Evolutionary conservation across 2,113 vertebrate species (phyloP).

Genomic region (Etia nguti): DNA sequence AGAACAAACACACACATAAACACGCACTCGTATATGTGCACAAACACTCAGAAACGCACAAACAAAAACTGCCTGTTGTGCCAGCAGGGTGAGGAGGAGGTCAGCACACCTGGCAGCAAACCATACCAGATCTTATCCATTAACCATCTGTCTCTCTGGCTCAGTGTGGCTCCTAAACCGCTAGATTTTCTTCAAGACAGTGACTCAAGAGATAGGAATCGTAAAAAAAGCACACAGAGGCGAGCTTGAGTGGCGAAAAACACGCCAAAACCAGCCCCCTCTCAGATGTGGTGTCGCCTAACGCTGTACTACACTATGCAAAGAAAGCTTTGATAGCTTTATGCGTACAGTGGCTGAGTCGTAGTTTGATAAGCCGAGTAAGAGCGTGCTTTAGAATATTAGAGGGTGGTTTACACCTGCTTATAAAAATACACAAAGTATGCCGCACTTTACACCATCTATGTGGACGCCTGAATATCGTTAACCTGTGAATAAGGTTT

Average conservation of each 20-base stretch:
- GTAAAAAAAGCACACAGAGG: not conserved
- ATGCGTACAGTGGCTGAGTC: not conserved
- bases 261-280: not conserved
- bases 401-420: not conserved
- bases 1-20: not conserved
- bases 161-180: slow-evolving; percentile 4
- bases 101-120: slow-evolving; percentile 60
- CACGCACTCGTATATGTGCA: not conserved
- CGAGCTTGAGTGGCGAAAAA: not conserved
- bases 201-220: not conserved
- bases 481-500: no score
- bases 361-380: not conserved
- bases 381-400: not conserved
- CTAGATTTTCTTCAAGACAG: not conserved
- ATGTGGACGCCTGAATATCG: not conserved
- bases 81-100: slow-evolving; percentile 46
- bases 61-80: not conserved
- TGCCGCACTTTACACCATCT: not conserved
- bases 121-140: slow-evolving; percentile 48
- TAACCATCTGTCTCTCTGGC: slow-evolving; percentile 57
- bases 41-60: not conserved
- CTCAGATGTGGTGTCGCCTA: not conserved
- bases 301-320: not conserved
- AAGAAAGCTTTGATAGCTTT: not conserved
- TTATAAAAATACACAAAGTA: not conserved